Base-by-base conservation (phyloP, 1,140 invertebrate species). In the Ylistrum balloti region DNA sequence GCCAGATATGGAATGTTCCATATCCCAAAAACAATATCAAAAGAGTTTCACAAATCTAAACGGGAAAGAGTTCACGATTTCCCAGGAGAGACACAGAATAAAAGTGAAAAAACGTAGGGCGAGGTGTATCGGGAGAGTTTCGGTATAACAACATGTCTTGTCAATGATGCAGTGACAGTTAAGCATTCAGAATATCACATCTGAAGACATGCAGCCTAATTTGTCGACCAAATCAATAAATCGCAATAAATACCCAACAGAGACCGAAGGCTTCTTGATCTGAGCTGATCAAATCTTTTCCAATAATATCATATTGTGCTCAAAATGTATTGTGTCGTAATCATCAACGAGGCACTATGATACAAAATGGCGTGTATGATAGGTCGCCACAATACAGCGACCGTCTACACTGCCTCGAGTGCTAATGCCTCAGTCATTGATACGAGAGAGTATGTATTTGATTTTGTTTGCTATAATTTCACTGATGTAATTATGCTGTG, bases 391-490 rank as follows among this genome's bases (percentile, higher is more conserved):
- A 74, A 74, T 74, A 74, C 20, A 9, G 17, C 5, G 5, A n/a
- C 56, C 56, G 56, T 74, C 56, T 74, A 74, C 56, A 74, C 15
- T n/a, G 17, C 56, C 56, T 0, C n/a, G 56, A 74, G 56, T 74
- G 56, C 56, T 74, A 74, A 74, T 74, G 56, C 56, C n/a, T 74
- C n/a, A 17, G 56, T n/a, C 17, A 74, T n/a, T 74, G 56, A 74
- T 74, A 74, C 1, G 22, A 74, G 56, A 74, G 56, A 74, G 56
- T 74, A 74, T 74, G 56, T 74, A 74, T 74, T 74, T 74, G 56
- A 74, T 74, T 74, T 74, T 74, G 56, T 74, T 74, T 74, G 56
- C 56, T 74, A 74, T 74, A 74, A 74, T 74, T 74, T 74, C 56
- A 74, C 56, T 74, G 56, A 74, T 74, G 56, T 74, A 74, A 74